Evolutionary conservation across 2,797 vertebrate genomes (phyloP).

Genomic region (Onychomys leucogaster): DNA sequence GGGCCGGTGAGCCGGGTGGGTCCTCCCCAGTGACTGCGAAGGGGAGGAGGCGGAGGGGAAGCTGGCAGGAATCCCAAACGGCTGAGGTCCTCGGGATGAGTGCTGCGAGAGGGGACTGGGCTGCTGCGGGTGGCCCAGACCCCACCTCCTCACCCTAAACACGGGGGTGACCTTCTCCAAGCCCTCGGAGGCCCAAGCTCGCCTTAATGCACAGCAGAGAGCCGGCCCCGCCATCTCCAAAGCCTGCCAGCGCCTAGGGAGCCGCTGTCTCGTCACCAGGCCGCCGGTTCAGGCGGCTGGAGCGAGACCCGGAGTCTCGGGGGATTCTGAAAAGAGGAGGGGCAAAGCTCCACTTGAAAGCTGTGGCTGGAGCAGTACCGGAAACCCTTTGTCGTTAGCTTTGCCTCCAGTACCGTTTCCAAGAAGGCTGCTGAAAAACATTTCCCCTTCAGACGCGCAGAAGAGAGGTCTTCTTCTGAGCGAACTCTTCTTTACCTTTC

Average conservation of each 20-base stretch:
- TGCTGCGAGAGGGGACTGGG: background rate
- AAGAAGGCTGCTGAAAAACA: background rate
- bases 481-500: constrained; percentile 3
- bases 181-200: background rate
- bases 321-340: background rate
- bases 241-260: constrained; percentile 67
- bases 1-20: background rate
- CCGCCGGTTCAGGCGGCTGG: background rate
- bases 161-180: constrained; percentile 5
- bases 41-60: fast-evolving
- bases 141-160: background rate
- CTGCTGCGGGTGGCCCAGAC: background rate
- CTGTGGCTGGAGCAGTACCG: background rate
- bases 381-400: background rate
- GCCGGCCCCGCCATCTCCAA: constrained; percentile 33
- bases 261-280: constrained; percentile 70
- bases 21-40: background rate
- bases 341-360: constrained; percentile 31
- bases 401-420: background rate
- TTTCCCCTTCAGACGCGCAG: no score
- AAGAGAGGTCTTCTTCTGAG: background rate
- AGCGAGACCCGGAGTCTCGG: background rate
- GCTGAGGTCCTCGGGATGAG: background rate
- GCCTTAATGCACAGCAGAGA: constrained; percentile 74
- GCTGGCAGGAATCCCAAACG: background rate